These are phyloP conservation scores for Hypena proboscidalis DNA, from an alignment of 2,888 invertebrate genomes.

Conservation along the genomic window DNA sequence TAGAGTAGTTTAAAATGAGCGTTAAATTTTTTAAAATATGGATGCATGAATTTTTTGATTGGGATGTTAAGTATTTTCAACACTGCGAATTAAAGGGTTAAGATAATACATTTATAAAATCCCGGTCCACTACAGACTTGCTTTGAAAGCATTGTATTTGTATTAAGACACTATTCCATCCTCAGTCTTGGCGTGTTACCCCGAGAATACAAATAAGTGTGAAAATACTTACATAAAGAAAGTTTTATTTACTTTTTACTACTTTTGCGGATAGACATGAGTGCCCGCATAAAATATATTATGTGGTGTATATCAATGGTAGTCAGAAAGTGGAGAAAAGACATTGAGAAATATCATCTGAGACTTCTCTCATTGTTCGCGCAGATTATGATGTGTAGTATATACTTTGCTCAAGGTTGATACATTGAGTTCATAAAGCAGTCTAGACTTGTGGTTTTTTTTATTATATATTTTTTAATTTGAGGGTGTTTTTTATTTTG, in stretches of 20 bases:
- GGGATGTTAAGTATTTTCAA: too few relatives aligned
- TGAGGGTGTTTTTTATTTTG: too few relatives aligned
- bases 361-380: too few relatives aligned
- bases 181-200: conserved; percentile 14
- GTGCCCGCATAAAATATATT: conserved; percentile 27
- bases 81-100: too few relatives aligned
- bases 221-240: conserved; percentile 28
- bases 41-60: too few relatives aligned
- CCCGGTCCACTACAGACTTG: not conserved
- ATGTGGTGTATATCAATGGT: conserved; percentile 18
- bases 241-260: conserved; percentile 39
- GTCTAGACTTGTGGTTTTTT: too few relatives aligned
- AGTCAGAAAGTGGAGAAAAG: not conserved
- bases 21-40: too few relatives aligned
- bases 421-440: too few relatives aligned
- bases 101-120: conserved; percentile 2
- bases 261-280: conserved; percentile 22
- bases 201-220: conserved; percentile 38
- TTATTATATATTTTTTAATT: too few relatives aligned
- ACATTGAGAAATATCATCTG: not conserved
- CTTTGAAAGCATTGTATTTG: conserved; percentile 3
- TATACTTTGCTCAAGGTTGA: too few relatives aligned
- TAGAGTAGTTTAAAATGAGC: too few relatives aligned
- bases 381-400: too few relatives aligned
- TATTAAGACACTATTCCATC: conserved; percentile 7